Evolutionary conservation across 2,113 vertebrate genomes (phyloP).

Genomic region (Turdus rufiventris): DNA sequence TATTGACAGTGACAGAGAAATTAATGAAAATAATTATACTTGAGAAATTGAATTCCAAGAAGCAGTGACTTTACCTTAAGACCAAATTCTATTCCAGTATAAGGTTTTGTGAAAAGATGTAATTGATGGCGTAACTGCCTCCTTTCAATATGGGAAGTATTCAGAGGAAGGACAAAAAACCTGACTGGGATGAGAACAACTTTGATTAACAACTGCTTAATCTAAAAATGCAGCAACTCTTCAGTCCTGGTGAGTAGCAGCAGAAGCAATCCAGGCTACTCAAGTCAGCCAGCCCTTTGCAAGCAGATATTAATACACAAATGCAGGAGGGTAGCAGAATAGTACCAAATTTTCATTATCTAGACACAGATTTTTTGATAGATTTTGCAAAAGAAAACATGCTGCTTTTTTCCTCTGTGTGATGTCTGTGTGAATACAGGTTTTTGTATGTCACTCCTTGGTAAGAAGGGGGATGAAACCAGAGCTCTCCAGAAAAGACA

Average conservation of each 20-base stretch:
- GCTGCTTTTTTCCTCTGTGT: not conserved
- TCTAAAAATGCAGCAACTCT: not conserved
- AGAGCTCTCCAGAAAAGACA: not conserved
- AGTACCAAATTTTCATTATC: not conserved
- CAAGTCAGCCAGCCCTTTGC: not conserved
- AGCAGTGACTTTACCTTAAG: not conserved
- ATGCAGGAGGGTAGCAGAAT: not conserved
- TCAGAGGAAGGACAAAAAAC: not conserved
- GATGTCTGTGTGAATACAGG: not conserved
- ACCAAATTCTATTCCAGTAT: not conserved
- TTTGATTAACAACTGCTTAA: not conserved
- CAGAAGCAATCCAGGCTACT: not conserved
- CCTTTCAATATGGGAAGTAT: not conserved
- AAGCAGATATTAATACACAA: not conserved
- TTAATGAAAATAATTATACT: slow-evolving; percentile 7
- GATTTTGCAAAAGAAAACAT: not conserved
- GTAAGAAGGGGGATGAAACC: not conserved
- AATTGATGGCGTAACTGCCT: not conserved
- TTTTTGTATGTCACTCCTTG: not conserved
- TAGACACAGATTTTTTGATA: not conserved
- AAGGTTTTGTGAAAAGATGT: not conserved
- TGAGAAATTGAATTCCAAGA: slow-evolving; percentile 14
- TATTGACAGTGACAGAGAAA: slow-evolving; percentile 6
- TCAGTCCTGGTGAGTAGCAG: not conserved
- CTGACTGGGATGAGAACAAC: not conserved